Conservation (phyloP, 2,113 vertebrate species). For the Hemicordylus capensis region DNA sequence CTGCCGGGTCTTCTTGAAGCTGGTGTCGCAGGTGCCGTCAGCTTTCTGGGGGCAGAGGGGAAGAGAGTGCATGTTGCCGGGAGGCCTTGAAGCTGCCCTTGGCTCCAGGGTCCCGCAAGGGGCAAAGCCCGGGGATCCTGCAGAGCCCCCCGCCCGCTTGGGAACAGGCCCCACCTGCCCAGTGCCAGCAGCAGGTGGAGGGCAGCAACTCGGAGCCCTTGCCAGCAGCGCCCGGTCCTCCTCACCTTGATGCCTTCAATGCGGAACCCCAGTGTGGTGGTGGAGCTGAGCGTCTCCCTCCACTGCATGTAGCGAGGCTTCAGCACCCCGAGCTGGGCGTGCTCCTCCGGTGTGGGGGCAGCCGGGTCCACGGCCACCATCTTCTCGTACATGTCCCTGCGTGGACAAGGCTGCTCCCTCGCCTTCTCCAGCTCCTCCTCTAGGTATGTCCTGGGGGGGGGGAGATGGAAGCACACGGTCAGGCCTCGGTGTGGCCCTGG, state of each 20-base stretch:
- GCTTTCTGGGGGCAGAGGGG: conserved; percentile 75
- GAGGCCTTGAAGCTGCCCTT: no score
- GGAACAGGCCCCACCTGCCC: background rate
- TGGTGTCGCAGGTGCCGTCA: conserved; percentile 86
- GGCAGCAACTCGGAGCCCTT: accelerated
- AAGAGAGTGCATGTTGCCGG: background rate
- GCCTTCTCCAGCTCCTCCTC: conserved; percentile 90
- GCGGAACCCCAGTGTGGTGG: conserved; percentile 87
- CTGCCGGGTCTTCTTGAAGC: conserved; percentile 88
- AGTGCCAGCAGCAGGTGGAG: no score
- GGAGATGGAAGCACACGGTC: conserved; percentile 25
- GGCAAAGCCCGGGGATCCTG: no score
- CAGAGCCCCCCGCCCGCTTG: background rate
- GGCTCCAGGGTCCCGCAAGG: no score
- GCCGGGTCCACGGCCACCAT: conserved; percentile 89
- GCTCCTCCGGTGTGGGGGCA: conserved; percentile 85
- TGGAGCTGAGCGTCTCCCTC: conserved; percentile 90
- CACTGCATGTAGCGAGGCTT: conserved; percentile 95
- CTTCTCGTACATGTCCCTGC: conserved; percentile 92
- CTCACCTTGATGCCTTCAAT: conserved; percentile 92
- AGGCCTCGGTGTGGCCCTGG: background rate
- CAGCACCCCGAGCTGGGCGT: conserved; percentile 79
- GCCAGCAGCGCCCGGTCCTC: no score
- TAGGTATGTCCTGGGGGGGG: conserved; percentile 82
- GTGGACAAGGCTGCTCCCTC: conserved; percentile 80